Conservation (phyloP, 1,140 invertebrate genomes). For the Xylocopa sonorina region DNA sequence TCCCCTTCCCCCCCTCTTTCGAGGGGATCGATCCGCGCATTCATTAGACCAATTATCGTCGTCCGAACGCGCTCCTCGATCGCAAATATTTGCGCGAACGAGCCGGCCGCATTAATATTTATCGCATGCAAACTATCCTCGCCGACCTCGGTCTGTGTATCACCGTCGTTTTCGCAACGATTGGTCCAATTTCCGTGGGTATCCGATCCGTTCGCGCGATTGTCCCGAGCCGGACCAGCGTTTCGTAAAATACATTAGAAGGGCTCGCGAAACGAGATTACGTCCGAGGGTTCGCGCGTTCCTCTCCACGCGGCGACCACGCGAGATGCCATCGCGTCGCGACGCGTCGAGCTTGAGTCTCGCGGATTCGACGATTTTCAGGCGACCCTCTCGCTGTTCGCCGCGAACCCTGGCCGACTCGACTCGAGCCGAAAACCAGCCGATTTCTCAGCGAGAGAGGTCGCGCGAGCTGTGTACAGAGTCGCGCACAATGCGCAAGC, state of each 20-base stretch:
- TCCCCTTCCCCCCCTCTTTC: no score
- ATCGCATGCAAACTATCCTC: constrained; percentile 62
- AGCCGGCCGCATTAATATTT: constrained; percentile 64
- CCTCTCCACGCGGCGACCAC: no score
- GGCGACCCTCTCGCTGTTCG: no score
- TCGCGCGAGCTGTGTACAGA: neutral
- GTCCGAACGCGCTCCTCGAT: constrained; percentile 54
- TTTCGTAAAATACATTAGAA: no score
- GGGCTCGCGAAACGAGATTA: no score
- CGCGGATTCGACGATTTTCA: no score
- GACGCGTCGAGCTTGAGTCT: no score
- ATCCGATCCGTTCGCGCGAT: constrained; percentile 13
- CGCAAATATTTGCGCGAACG: constrained; percentile 61
- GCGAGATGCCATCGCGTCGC: no score
- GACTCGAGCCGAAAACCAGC: neutral
- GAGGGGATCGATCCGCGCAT: constrained; percentile 39
- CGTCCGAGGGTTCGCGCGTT: no score
- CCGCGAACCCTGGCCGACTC: neutral
- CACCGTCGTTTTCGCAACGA: constrained; percentile 52
- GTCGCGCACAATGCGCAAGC: neutral
- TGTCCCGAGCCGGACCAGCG: neutral
- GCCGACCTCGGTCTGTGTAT: constrained; percentile 52
- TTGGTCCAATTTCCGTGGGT: constrained; percentile 61
- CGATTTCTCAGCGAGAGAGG: neutral
- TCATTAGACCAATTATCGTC: constrained; percentile 61